A percentile compares a stretch with the other conserved stretches of the same genome.
phyloP scores from a whole-genome alignment of 2,888 invertebrate genomes.

The Conomelus anceps region DNA sequence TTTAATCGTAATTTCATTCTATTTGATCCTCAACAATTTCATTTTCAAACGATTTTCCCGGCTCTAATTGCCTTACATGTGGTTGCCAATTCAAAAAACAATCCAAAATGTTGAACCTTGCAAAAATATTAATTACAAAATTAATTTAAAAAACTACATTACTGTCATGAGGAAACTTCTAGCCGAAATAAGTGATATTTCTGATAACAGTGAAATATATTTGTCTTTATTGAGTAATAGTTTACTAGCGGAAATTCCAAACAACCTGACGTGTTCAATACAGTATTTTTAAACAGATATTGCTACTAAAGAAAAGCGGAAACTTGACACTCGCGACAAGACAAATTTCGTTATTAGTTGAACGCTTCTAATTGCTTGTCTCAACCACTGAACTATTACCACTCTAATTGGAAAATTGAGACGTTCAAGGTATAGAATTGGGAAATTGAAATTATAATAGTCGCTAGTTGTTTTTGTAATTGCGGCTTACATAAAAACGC shows the following conservation, averaged over 20 bases:
- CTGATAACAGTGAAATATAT: background rate
- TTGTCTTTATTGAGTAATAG: background rate
- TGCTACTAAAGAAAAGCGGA: too few species aligned
- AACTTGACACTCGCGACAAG: background rate
- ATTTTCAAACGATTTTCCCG: too few species aligned
- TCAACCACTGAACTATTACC: background rate
- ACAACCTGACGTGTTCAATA: background rate
- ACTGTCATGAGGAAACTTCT: background rate
- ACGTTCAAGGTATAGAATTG: background rate
- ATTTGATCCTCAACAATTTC: too few species aligned
- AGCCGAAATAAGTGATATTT: background rate
- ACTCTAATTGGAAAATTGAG: background rate
- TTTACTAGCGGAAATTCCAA: background rate
- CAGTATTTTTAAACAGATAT: too few species aligned
- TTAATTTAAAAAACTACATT: background rate
- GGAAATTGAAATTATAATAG: background rate
- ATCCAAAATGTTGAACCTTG: too few species aligned
- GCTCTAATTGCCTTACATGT: too few species aligned
- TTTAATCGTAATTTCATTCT: too few species aligned
- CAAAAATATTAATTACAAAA: too few species aligned
- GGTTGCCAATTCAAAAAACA: too few species aligned
- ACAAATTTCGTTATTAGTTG: background rate
- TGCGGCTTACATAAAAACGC: background rate
- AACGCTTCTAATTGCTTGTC: background rate
- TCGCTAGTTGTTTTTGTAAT: background rate